Conservation (phyloP, 2,888 invertebrate genomes). For the Enoplolaimus lenunculus region DNA sequence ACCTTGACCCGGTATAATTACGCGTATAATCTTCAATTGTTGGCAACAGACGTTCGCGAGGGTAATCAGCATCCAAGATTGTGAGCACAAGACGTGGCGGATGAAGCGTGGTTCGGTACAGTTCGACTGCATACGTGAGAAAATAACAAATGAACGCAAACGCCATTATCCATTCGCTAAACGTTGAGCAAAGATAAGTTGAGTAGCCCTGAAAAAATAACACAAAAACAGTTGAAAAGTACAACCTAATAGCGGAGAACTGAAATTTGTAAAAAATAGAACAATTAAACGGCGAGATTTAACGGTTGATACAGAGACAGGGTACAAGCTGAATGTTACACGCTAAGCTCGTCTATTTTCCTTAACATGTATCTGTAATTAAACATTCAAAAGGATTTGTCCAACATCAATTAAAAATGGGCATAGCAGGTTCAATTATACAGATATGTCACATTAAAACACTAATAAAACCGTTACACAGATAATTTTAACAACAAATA, state of each 20-base stretch:
- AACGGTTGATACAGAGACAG: too few species aligned
- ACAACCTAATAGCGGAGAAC: too few species aligned
- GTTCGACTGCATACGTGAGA: constrained; percentile 15
- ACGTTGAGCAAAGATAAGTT: constrained; percentile 2
- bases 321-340: too few species aligned
- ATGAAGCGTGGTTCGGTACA: not conserved
- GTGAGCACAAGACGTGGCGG: constrained; percentile 6
- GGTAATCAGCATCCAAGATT: constrained; percentile 4
- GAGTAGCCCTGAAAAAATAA: constrained; percentile 11
- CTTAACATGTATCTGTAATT: too few species aligned
- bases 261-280: too few species aligned
- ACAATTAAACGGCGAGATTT: too few species aligned
- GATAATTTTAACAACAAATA: not conserved
- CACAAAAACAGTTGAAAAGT: too few species aligned
- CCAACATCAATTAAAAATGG: too few species aligned
- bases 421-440: too few species aligned
- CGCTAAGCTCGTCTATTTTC: too few species aligned
- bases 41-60: not conserved
- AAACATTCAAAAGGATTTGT: too few species aligned
- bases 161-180: constrained; percentile 19
- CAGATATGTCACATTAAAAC: constrained; percentile 5
- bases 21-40: not conserved
- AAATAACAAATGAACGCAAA: constrained; percentile 17
- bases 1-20: not conserved
- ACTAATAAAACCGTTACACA: not conserved